Evolutionary conservation across 2,888 invertebrate genomes (phyloP).

Genomic region (Rhyacophila evoluta): DNA sequence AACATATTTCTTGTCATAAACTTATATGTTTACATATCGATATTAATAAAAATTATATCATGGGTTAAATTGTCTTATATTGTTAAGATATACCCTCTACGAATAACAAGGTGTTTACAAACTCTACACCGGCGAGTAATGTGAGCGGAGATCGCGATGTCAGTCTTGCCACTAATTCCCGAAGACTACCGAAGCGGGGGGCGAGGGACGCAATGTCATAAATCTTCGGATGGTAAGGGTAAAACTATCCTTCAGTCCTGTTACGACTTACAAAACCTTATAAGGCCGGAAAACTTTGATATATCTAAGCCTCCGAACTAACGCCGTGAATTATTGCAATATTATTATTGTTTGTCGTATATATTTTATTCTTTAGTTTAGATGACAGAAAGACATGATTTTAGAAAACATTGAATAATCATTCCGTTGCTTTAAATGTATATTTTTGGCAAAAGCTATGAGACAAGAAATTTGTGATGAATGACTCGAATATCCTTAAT

Average conservation of each 20-base stretch:
- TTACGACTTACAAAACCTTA: constrained; percentile 7
- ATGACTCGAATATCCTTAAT: no score
- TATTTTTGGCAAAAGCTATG: no score
- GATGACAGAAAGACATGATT: no score
- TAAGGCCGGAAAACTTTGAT: constrained; percentile 10
- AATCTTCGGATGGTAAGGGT: constrained; percentile 45
- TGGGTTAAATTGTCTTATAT: not conserved
- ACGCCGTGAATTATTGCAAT: not conserved
- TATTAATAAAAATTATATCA: no score
- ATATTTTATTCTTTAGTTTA: not conserved
- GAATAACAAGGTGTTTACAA: constrained; percentile 52
- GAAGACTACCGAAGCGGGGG: constrained; percentile 34
- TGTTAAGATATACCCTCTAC: constrained; percentile 8
- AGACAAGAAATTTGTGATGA: no score
- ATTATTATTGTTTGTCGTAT: not conserved
- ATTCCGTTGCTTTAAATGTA: no score
- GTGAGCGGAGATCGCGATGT: constrained; percentile 48
- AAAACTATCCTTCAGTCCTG: constrained; percentile 47
- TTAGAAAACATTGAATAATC: no score
- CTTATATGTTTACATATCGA: no score
- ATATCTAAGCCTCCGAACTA: not conserved
- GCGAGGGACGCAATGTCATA: constrained; percentile 40
- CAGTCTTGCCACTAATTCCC: constrained; percentile 51
- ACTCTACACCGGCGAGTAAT: constrained; percentile 42
- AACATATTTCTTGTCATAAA: no score